Conservation (phyloP, 2,797 vertebrate species). For the Etheostoma nigrum region DNA sequence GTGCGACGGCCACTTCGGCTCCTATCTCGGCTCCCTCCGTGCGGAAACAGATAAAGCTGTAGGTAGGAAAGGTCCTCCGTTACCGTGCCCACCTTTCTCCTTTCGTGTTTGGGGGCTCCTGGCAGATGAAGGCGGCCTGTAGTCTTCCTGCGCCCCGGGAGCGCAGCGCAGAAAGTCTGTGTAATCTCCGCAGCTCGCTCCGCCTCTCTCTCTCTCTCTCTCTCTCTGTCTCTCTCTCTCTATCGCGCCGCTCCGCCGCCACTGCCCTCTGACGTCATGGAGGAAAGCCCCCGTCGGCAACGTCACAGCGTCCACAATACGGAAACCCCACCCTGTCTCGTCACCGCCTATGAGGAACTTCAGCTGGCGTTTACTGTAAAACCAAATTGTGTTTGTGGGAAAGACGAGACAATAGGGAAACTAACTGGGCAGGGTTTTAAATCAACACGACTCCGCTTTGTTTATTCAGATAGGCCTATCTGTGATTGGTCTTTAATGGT, state of each 20-base stretch:
- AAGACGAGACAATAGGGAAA: background rate
- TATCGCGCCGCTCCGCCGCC: too few species aligned
- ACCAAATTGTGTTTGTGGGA: background rate
- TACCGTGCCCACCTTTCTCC: background rate
- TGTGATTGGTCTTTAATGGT: background rate
- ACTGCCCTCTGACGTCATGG: conserved; percentile 73
- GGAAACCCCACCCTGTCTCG: conserved; percentile 73
- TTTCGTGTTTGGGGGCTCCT: conserved; percentile 9
- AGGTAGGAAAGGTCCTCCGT: background rate
- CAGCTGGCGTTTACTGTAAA: conserved; percentile 11
- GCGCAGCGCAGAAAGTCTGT: conserved; percentile 28
- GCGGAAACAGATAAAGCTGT: background rate
- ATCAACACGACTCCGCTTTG: background rate
- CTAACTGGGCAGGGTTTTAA: background rate
- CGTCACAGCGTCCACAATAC: conserved; percentile 43
- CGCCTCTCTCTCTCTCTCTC: background rate
- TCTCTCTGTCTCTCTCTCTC: background rate
- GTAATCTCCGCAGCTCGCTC: conserved; percentile 59
- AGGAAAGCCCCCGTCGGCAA: conserved; percentile 84
- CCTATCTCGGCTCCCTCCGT: background rate
- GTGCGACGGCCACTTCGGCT: conserved; percentile 35
- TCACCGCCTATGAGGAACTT: conserved; percentile 18
- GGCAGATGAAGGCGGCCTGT: conserved; percentile 38
- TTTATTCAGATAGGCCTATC: background rate
- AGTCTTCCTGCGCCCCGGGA: conserved; percentile 15